Percentiles rank a stretch among this genome's conserved stretches.
Evolutionary conservation across 92 coral and sea anemone genomes (phyloP).

Genomic region (Desmophyllum pertusum): DNA sequence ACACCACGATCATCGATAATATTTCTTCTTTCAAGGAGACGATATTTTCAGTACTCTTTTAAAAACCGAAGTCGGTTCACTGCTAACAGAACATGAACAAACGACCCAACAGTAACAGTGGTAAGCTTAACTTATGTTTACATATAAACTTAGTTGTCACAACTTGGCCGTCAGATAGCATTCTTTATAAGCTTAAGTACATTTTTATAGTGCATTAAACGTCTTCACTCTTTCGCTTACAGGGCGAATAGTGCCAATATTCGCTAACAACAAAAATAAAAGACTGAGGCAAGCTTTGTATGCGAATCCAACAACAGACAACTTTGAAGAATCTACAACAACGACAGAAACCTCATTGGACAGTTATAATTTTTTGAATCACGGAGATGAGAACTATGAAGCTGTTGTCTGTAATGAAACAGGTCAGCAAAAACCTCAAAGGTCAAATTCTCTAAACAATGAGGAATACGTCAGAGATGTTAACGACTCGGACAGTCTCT

Average conservation of each 20-base stretch:
- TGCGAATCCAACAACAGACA: slow-evolving; percentile 66
- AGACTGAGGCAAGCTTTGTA: slow-evolving; percentile 84
- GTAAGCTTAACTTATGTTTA: background rate
- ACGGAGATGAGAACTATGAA: background rate
- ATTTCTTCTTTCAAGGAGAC: no score
- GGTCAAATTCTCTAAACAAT: background rate
- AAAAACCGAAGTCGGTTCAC: no score
- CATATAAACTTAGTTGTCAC: background rate
- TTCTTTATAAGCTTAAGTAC: background rate
- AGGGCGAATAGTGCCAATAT: slow-evolving; percentile 80
- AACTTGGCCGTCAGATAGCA: background rate
- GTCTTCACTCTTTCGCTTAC: background rate
- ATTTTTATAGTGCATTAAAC: background rate
- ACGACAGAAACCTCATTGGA: background rate
- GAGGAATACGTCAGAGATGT: background rate
- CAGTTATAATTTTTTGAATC: background rate
- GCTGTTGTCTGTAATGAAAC: background rate
- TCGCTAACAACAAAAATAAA: slow-evolving; percentile 82
- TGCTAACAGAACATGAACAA: slow-evolving; percentile 20
- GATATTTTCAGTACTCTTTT: no score
- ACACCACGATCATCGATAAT: no score
- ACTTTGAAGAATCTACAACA: slow-evolving; percentile 1
- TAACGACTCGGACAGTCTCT: slow-evolving; percentile 4
- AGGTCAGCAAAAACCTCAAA: slow-evolving; percentile 3
- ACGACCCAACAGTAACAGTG: slow-evolving; percentile 24